Evolutionary conservation across 2,113 vertebrate genomes (phyloP), one percentile per base, ranked within the genome.

Genomic region (Microtus ochrogaster): DNA sequence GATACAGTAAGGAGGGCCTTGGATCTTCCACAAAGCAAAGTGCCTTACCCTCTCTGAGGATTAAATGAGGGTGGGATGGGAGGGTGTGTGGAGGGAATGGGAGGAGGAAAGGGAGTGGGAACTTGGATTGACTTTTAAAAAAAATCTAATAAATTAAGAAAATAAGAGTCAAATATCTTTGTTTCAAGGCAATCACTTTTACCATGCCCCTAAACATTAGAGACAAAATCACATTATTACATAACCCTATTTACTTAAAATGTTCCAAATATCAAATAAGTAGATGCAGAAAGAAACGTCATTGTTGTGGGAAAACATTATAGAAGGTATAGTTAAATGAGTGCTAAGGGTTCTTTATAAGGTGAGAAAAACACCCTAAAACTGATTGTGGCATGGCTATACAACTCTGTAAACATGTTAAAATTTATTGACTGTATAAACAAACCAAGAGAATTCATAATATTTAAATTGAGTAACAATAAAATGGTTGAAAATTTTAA

Each of bases 381-480:
- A 87, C 52, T 81, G 28, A 74, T 9, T 36, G 11, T 55, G 5
- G 14, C 5, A 92, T 44, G n/a, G 4, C 6, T 61, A 5, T 70
- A 52, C 3, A 84, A 84, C n/a, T 49, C 36, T n/a, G 28, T 55
- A 82, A 72, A 85, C 33, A 74, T 1, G 21, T 30, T 76, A 89
- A 93, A 65, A 63, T 78, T 6, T 86, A 61, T 55, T n/a, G 90
- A 49, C 4, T 73, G 14, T 68, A 49, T 55, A 61, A 41, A 66
- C 21, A 87, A 82, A 47, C 19, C 21, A 74, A 26, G 26, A 91
- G 24, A 92, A 78, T 72, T 68, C 22, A 49, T 72, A n/a, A 8
- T 16, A 92, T 65, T 76, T 77, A 87, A 89, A 85, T 49, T 87
- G 33, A 49, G 86, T 77, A 33, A 68, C 19, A n/a, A 94, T 41